Evolutionary conservation across 2,797 vertebrate species (phyloP).

Genomic region (Zenarchopterus dispar): DNA sequence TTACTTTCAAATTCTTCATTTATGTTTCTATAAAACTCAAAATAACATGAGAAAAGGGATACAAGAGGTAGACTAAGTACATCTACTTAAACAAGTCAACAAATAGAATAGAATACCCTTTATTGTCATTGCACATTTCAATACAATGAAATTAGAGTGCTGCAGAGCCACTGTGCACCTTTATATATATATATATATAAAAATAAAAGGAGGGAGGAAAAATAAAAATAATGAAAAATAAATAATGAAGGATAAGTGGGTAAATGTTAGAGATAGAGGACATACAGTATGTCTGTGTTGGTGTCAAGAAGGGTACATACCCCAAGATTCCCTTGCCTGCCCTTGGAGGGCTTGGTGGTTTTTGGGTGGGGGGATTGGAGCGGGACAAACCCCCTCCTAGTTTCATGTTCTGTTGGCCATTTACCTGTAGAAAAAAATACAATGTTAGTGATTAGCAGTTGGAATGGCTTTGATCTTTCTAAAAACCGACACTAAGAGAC

Average conservation of each 20-base stretch:
- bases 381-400: conserved; percentile 88
- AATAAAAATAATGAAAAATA: no score
- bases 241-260: neutral
- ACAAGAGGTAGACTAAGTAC: neutral
- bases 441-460: neutral
- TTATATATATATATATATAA: no score
- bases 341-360: conserved; percentile 92
- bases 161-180: no score
- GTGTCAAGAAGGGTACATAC: conserved; percentile 74
- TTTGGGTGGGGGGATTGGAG: conserved; percentile 92
- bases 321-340: conserved; percentile 92
- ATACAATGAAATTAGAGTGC: no score
- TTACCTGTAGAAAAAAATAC: conserved; percentile 82
- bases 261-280: neutral
- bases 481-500: no score
- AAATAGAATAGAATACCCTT: no score
- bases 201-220: no score
- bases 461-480: no score
- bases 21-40: neutral
- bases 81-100: neutral
- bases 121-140: no score
- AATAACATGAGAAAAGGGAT: neutral
- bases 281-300: neutral
- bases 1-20: neutral
- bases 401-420: conserved; percentile 91